phyloP scores from a whole-genome alignment of 2,797 vertebrate species.

The Fistularia tabacaria region DNA sequence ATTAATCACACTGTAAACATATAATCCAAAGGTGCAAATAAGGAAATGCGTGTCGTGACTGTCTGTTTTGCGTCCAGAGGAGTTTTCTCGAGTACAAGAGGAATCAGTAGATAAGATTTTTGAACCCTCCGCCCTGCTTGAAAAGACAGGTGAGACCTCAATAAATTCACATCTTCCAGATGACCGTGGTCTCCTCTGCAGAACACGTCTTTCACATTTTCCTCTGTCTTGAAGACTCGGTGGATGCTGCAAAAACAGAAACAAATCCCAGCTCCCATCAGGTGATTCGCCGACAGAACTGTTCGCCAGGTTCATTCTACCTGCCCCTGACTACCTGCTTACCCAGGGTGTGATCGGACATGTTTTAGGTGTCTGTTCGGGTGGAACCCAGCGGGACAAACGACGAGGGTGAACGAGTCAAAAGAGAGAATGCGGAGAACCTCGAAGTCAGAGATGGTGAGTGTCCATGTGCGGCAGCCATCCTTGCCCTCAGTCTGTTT shows the following conservation, averaged over 20 bases:
- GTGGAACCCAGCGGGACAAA: conserved; percentile 49
- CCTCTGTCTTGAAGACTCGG: conserved; percentile 40
- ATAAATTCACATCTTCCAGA: not conserved
- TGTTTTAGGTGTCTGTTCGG: conserved; percentile 15
- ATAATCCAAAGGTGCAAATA: no score
- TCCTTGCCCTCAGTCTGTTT: not conserved
- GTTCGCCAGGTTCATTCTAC: not conserved
- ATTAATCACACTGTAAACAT: no score
- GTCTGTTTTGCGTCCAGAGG: conserved; percentile 75
- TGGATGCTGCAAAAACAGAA: conserved; percentile 83
- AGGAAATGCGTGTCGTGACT: conserved; percentile 9
- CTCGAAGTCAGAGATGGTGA: conserved; percentile 67
- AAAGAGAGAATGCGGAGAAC: conserved; percentile 70
- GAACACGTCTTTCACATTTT: not conserved
- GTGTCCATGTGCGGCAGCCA: not conserved
- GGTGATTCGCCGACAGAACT: conserved; percentile 56
- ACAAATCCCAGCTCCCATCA: conserved; percentile 74
- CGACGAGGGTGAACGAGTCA: conserved; percentile 55
- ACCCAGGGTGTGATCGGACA: not conserved
- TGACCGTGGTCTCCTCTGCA: not conserved
- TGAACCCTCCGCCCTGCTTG: conserved; percentile 66
- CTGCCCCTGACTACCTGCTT: not conserved
- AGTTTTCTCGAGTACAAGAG: conserved; percentile 91
- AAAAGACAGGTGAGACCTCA: conserved; percentile 50
- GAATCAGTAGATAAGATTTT: conserved; percentile 83